Evolutionary conservation across 2,797 vertebrate species (phyloP).

Genomic region (Onychomys arenicola): DNA sequence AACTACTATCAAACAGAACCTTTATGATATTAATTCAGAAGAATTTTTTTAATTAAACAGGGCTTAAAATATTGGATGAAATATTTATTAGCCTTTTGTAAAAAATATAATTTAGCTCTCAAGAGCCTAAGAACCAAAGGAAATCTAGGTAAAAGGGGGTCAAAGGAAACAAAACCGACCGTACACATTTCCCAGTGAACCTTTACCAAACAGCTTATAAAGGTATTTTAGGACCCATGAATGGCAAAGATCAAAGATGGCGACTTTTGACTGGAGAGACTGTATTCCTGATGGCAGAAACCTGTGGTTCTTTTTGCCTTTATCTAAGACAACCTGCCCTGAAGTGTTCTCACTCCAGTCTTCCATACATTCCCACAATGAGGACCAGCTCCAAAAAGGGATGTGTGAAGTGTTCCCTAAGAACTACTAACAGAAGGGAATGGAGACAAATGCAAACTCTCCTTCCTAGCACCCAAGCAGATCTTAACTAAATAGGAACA

Average conservation of each 20-base stretch:
- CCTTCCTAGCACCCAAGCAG: neutral
- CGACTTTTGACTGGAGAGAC: neutral
- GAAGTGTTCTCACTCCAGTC: neutral
- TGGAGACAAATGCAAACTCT: neutral
- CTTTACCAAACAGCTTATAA: neutral
- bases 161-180: neutral
- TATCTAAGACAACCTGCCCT: neutral
- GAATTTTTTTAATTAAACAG: conserved; percentile 54
- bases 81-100: conserved; percentile 68
- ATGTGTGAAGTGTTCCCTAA: neutral
- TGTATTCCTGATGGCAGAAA: neutral
- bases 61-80: conserved; percentile 56
- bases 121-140: neutral
- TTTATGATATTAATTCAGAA: neutral
- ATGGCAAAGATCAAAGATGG: conserved; percentile 11
- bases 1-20: conserved; percentile 51
- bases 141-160: neutral
- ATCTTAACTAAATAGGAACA: neutral
- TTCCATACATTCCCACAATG: neutral
- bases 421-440: neutral
- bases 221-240: neutral
- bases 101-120: conserved; percentile 42
- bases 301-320: conserved; percentile 27
- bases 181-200: rapidly evolving
- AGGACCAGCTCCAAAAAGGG: neutral